Conservation (phyloP, 1,140 invertebrate species). For the Portunus trituberculatus region DNA sequence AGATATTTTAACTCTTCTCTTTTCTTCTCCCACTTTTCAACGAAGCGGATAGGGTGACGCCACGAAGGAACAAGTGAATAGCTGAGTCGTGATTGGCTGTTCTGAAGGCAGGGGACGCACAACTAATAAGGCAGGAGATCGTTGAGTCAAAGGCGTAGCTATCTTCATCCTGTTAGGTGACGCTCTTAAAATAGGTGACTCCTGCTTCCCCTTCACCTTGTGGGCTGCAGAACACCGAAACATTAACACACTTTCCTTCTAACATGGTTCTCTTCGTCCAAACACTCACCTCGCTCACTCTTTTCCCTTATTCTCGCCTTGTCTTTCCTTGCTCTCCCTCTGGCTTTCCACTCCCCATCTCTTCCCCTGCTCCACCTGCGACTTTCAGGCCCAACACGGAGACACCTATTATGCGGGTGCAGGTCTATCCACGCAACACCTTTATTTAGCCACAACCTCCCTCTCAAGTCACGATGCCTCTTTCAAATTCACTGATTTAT, state of each 20-base stretch:
- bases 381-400: not conserved
- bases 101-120: not conserved
- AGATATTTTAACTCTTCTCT: too few relatives aligned
- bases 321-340: not conserved
- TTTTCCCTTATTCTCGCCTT: not conserved
- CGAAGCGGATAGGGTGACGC: not conserved
- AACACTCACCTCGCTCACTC: not conserved
- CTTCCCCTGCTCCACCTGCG: not conserved
- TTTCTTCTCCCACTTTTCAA: too few relatives aligned
- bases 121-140: not conserved
- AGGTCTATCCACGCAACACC: too few relatives aligned
- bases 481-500: too few relatives aligned
- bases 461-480: too few relatives aligned
- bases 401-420: too few relatives aligned
- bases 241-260: not conserved
- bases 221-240: not conserved
- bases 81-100: not conserved
- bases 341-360: not conserved
- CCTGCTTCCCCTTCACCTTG: not conserved
- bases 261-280: not conserved
- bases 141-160: not conserved
- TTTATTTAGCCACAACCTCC: too few relatives aligned
- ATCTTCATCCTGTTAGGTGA: not conserved
- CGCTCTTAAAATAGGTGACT: not conserved
- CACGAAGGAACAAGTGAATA: not conserved